Evolutionary conservation across 1,140 invertebrate species (phyloP).

Genomic region (Oncopodura yosiiana): DNA sequence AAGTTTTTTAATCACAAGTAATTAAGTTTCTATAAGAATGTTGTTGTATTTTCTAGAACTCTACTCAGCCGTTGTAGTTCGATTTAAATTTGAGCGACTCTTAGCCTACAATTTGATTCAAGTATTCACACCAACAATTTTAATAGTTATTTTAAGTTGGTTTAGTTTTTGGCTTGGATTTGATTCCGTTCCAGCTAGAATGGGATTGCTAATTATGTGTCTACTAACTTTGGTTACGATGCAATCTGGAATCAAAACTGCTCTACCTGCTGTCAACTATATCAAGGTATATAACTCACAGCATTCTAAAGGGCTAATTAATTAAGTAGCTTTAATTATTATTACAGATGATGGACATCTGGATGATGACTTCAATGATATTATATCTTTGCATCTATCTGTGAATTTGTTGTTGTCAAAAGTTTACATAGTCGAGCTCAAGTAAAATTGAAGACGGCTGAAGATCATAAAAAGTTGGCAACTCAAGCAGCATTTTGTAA

Average conservation of each 20-base stretch:
- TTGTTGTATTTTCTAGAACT: conserved; percentile 45
- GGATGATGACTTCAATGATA: conserved; percentile 80
- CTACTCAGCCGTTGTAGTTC: conserved; percentile 60
- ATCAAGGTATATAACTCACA: conserved; percentile 47
- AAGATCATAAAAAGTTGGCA: conserved; percentile 43
- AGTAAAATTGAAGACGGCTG: conserved; percentile 41
- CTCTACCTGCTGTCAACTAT: conserved; percentile 71
- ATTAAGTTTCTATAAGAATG: neutral
- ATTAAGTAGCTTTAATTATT: neutral
- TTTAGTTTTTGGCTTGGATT: conserved; percentile 78
- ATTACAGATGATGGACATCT: conserved; percentile 62
- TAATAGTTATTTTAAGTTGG: conserved; percentile 80
- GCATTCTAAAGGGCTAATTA: neutral
- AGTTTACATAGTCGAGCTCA: conserved; percentile 44
- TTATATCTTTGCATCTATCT: conserved; percentile 72
- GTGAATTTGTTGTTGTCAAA: conserved; percentile 75
- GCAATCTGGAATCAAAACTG: conserved; percentile 65
- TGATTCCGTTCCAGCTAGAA: conserved; percentile 70
- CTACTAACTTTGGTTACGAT: conserved; percentile 74
- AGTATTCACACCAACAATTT: conserved; percentile 71
- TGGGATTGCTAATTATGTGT: conserved; percentile 69
- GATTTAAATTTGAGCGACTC: conserved; percentile 69
- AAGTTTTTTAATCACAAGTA: too few species aligned
- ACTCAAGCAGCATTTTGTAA: too few species aligned
- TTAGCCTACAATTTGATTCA: conserved; percentile 78